Conservation (phyloP, 2,797 vertebrate genomes). For the Falco cherrug region DNA sequence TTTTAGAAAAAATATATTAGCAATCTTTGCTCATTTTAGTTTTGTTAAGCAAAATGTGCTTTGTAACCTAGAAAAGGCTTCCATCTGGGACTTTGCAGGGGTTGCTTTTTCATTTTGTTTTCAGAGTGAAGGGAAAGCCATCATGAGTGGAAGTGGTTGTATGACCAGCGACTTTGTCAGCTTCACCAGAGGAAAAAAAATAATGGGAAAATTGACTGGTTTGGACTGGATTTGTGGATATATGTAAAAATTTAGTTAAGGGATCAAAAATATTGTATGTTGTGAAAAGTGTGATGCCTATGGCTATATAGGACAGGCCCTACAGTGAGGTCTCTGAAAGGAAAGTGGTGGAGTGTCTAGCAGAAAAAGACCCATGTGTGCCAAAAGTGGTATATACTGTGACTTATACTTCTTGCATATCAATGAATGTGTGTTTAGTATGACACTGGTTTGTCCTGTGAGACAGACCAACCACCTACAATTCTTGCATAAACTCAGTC, state of each 20-base stretch:
- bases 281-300: background rate
- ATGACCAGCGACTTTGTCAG: background rate
- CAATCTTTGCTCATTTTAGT: conserved; percentile 16
- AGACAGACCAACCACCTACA: background rate
- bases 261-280: background rate
- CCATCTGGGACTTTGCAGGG: background rate
- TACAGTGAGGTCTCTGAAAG: background rate
- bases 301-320: background rate
- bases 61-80: background rate
- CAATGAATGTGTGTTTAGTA: background rate
- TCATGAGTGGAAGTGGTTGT: background rate
- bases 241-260: background rate
- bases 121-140: background rate
- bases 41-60: background rate
- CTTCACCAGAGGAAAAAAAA: background rate
- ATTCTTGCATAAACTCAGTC: background rate
- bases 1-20: conserved; percentile 25
- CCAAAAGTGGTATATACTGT: background rate
- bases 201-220: background rate
- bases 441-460: background rate
- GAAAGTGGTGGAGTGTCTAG: background rate
- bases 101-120: background rate
- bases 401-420: background rate
- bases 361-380: background rate
- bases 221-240: background rate